Evolutionary conservation across 35 echinoderm and acorn worm species (phyloP).

Genomic region (Holothuria glaberrima): DNA sequence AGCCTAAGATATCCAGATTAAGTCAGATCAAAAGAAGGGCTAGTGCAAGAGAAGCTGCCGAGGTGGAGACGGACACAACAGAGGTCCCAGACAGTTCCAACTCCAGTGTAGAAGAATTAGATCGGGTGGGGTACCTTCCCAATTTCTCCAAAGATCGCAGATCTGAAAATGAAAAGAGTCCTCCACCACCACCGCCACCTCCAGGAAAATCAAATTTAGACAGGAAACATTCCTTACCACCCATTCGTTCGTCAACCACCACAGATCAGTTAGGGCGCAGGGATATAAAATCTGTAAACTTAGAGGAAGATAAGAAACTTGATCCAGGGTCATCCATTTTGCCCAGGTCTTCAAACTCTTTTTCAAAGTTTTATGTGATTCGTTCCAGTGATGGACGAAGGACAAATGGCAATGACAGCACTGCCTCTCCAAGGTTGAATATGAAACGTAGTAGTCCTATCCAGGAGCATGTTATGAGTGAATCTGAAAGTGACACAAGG

Average conservation of each 20-base stretch:
- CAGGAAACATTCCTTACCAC: slow-evolving; percentile 12
- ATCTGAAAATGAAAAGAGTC: neutral
- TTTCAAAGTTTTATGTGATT: slow-evolving; percentile 65
- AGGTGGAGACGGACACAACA: slow-evolving; percentile 50
- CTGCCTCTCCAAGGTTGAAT: neutral
- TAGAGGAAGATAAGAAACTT: neutral
- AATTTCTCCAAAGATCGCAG: slow-evolving; percentile 40
- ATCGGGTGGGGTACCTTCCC: slow-evolving; percentile 36
- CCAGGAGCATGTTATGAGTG: slow-evolving; percentile 49
- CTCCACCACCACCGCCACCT: neutral
- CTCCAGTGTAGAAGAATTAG: slow-evolving; percentile 54
- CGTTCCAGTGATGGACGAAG: slow-evolving; percentile 20
- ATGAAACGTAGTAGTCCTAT: slow-evolving; percentile 35
- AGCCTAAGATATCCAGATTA: slow-evolving; percentile 29
- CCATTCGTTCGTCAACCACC: neutral
- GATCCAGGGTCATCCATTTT: slow-evolving; percentile 6
- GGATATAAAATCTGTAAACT: slow-evolving; percentile 6
- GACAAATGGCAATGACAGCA: slow-evolving; percentile 6
- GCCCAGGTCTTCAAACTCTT: slow-evolving; percentile 60
- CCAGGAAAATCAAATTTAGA: neutral
- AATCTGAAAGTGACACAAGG: slow-evolving; percentile 41
- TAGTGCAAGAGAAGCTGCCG: neutral
- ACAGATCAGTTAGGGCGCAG: slow-evolving; percentile 5
- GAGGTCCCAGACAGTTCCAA: slow-evolving; percentile 44
- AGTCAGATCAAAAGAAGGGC: slow-evolving; percentile 45